Base-by-base conservation (phyloP, 1,140 invertebrate species). In the Papilio polyxenes region DNA sequence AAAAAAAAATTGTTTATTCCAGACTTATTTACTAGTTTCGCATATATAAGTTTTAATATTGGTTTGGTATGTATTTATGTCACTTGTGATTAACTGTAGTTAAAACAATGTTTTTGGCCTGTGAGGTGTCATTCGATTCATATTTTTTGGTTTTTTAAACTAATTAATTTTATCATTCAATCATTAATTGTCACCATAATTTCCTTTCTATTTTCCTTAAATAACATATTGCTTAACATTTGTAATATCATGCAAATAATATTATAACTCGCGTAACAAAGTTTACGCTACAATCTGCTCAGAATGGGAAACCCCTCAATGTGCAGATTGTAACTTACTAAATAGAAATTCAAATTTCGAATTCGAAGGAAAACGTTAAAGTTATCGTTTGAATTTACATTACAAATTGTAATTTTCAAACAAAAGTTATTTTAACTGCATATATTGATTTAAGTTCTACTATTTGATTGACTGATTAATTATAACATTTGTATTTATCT, bases 251-350 rank as follows among this genome's bases (percentile, higher is more conserved):
- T 72, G 65, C 65, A 72, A 72, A 72, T 72, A 72, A 37, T 37
- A 17, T 72, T 72, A 72, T 10, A 72, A 72, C 31, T 72, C 13
- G 65, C 6, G 31, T 72, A 72, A 72, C 31, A 72, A 72, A 72
- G 23, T 72, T 72, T 6, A 15, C 11, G 23, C 31, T 72, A 72
- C 65, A 72, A 72, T 72, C 65, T 72, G 65, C 65, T 72, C 65
- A 40, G 65, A 72, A 72, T 40, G 65, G 31, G 65, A 31, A 72
- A 72, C 6, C 65, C 17, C 65, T 72, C 65, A 72, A 72, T 72
- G 65, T 72, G 23, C 31, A 72, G 65, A 72, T 72, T 72, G 7
- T 72, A 72, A 72, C 65, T 72, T 72, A 72, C 65, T 72, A 72
- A 72, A 72, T 72, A 17, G 23, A 37, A 72, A 72, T 72, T 72